Conservation (phyloP, 2,797 vertebrate species). For the Numenius phaeopus region DNA sequence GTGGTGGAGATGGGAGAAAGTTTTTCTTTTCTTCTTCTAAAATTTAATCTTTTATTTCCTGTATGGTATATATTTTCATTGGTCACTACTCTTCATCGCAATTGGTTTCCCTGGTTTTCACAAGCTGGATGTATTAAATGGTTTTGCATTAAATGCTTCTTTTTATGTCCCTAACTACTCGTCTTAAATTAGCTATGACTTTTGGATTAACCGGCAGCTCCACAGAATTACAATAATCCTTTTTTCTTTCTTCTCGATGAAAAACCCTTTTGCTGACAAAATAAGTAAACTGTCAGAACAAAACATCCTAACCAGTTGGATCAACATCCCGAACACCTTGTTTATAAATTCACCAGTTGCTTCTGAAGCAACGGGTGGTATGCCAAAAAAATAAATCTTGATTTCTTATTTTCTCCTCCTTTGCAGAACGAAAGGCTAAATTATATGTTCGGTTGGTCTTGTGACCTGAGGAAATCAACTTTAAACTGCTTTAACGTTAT, state of each 20-base stretch:
- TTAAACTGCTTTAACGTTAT: neutral
- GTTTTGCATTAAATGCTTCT: neutral
- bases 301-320: neutral
- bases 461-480: neutral
- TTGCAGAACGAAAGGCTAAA: neutral
- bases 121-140: neutral
- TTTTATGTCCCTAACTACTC: neutral
- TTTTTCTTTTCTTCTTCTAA: neutral
- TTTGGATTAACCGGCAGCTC: neutral
- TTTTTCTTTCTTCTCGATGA: neutral
- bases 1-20: neutral
- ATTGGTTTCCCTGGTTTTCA: neutral
- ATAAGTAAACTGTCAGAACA: neutral
- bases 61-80: neutral
- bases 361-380: conserved; percentile 1
- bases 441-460: neutral
- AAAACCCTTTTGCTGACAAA: neutral
- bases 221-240: neutral
- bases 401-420: neutral
- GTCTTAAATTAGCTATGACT: neutral
- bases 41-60: neutral
- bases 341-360: neutral
- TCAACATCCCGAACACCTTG: neutral
- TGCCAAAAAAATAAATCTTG: neutral
- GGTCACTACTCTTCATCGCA: neutral